Base-by-base conservation (phyloP, 2,113 vertebrate species). In the Himantopus leucocephalus region DNA sequence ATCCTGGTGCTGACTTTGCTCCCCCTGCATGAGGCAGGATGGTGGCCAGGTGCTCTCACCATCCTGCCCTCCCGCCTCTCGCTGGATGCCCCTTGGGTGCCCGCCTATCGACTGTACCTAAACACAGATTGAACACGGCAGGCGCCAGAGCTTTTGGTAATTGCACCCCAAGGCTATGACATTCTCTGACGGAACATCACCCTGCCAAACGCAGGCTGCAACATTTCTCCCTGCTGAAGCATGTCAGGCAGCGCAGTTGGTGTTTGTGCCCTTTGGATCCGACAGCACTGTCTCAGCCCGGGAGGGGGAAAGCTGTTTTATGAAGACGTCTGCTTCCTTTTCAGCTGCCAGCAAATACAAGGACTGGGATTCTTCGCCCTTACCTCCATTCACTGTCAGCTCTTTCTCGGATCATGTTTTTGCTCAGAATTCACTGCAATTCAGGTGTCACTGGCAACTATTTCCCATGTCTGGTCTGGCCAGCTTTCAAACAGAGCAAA, bases 131-230 rank as follows among this genome's bases (percentile, higher is more conserved):
- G 58, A 91, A 88, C 4, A 1, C 3, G 0, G 80, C 48, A 80
- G 79, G 62, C 2, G 5, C 71, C 79, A 95, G 79, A 91, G 79
- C 55, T 91, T 94, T 88, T 80, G 73, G 32, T 92, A 95, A 95
- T 96, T 94, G 56, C 48, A 55, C 72, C 94, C 64, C 14, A 74
- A 91, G 96, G 96, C 85, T 77, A 92, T 18, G 10, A 88, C 68
- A 77, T 93, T 58, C 73, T 78, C 87, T 92, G 79, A 53, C 91
- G 91, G 62, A 56, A 74, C 47, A 85, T 95, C 76, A 80, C 1
- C 1, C 60, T 91, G 50, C 72, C 94, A 78, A 81, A 85, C 13
- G 5, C 35, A 88, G 85, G 82, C 75, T 84, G 86, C 62, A 92
- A 32, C 71, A 53, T 79, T 92, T 92, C 75, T 96, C 70, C 64